Percentiles rank a stretch among this genome's conserved stretches.
These are phyloP conservation scores for Papilio polyxenes DNA, from an alignment of 1,140 invertebrate species.

Conservation along the genomic window DNA sequence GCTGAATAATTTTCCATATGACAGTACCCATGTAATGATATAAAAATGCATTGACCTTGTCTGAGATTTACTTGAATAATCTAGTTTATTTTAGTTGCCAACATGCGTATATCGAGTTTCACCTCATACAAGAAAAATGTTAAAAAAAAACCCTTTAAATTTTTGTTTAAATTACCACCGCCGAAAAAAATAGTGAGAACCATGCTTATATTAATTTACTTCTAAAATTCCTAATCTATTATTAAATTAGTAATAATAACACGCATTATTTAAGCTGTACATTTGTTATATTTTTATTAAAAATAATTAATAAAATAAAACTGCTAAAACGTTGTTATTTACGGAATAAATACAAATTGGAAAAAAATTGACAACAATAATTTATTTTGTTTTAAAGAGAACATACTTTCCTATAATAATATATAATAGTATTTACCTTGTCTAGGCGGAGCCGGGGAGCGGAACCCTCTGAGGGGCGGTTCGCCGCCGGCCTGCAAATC, in stretches of 20 bases:
- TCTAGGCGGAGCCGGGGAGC: slow-evolving; percentile 89
- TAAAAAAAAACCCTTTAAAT: background rate
- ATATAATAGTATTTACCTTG: slow-evolving; percentile 55
- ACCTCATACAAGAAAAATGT: background rate
- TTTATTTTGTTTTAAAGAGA: background rate
- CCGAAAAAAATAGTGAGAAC: slow-evolving; percentile 9
- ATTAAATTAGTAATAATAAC: background rate
- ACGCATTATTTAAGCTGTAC: slow-evolving; percentile 20
- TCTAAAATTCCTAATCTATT: slow-evolving; percentile 1
- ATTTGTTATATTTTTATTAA: background rate
- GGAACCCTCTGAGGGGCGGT: slow-evolving; percentile 91
- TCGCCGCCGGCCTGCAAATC: slow-evolving; percentile 94
- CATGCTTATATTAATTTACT: slow-evolving; percentile 5
- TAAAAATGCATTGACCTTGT: slow-evolving; percentile 58
- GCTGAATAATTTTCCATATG: slow-evolving; percentile 57
- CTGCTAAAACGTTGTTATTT: background rate
- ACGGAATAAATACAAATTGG: background rate
- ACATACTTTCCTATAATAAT: background rate
- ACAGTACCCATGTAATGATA: slow-evolving; percentile 47
- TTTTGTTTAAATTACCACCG: slow-evolving; percentile 33
- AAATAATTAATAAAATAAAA: background rate
- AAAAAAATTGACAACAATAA: background rate
- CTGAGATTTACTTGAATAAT: slow-evolving; percentile 41
- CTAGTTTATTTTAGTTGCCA: background rate
- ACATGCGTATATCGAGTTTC: background rate